Evolutionary conservation across 2,888 invertebrate species (phyloP).

Genomic region (Lacanobia oleracea): DNA sequence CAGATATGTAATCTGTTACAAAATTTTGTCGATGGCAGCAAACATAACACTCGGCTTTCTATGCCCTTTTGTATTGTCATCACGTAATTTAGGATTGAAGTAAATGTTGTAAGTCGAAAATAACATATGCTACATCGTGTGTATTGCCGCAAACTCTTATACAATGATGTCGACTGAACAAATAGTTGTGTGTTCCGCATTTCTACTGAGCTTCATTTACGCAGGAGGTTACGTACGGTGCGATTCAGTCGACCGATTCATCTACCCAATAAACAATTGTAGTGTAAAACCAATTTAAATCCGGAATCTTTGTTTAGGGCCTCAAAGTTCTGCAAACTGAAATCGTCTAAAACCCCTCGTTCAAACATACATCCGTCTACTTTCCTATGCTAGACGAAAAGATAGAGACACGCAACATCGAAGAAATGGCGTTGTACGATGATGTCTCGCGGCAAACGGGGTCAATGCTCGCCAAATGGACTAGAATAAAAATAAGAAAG

Average conservation of each 20-base stretch:
- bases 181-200: slow-evolving; percentile 90
- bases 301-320: slow-evolving; percentile 12
- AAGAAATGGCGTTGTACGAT: slow-evolving; percentile 65
- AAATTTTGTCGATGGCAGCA: slow-evolving; percentile 58
- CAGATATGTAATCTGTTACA: slow-evolving; percentile 57
- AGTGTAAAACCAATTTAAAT: slow-evolving; percentile 56
- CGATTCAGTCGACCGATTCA: slow-evolving; percentile 74
- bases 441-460: slow-evolving; percentile 73
- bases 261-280: slow-evolving; percentile 69
- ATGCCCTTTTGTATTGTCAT: slow-evolving; percentile 84
- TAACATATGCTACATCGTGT: slow-evolving; percentile 87
- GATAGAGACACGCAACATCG: slow-evolving; percentile 62
- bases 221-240: slow-evolving; percentile 82
- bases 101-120: slow-evolving; percentile 89
- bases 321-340: slow-evolving; percentile 15
- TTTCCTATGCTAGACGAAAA: slow-evolving; percentile 48
- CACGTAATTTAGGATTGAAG: slow-evolving; percentile 88
- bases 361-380: slow-evolving; percentile 28
- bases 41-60: slow-evolving; percentile 71
- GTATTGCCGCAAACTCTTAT: slow-evolving; percentile 89
- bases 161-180: slow-evolving; percentile 90
- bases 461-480: slow-evolving; percentile 84
- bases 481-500: slow-evolving; percentile 87
- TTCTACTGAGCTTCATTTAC: slow-evolving; percentile 89
- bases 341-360: neutral